Conservation (phyloP, 2,888 invertebrate species). For the Andrena minutula region DNA sequence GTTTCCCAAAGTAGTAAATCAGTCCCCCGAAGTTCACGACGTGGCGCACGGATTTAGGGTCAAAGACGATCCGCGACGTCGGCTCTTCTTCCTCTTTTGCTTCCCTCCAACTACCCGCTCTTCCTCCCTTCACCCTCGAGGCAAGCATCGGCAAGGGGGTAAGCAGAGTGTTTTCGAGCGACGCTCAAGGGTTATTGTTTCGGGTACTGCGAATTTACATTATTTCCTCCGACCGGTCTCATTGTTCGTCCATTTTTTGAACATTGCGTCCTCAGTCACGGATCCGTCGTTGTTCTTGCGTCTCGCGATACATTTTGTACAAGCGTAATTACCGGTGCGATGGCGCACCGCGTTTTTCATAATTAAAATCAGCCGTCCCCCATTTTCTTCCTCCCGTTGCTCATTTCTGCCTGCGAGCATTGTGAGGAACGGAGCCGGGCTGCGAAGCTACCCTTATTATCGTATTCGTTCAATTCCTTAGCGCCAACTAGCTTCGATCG, state of each 20-base stretch:
- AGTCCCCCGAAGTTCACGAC: constrained; percentile 54
- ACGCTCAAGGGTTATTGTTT: constrained; percentile 74
- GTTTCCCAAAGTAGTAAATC: constrained; percentile 51
- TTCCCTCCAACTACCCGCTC: constrained; percentile 13
- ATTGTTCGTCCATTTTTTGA: constrained; percentile 72
- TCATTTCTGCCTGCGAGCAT: constrained; percentile 21
- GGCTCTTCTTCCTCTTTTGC: constrained; percentile 52
- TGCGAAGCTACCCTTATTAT: constrained; percentile 32
- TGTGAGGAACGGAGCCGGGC: not conserved
- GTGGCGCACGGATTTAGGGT: constrained; percentile 64
- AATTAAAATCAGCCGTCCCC: constrained; percentile 58
- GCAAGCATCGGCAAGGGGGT: constrained; percentile 51
- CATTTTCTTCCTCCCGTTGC: not conserved
- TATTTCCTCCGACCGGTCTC: constrained; percentile 69
- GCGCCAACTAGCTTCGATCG: constrained; percentile 6
- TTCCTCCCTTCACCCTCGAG: constrained; percentile 19
- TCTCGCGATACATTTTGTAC: constrained; percentile 67
- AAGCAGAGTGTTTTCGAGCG: constrained; percentile 70
- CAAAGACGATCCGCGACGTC: constrained; percentile 66
- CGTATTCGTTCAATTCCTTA: constrained; percentile 36
- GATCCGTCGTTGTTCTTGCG: constrained; percentile 64
- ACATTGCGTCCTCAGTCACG: constrained; percentile 69
- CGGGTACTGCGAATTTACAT: constrained; percentile 73
- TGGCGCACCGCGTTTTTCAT: constrained; percentile 67
- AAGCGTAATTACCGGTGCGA: constrained; percentile 71